Percentiles rank a stretch among this genome's conserved stretches.
phyloP scores from a whole-genome alignment of 1,140 invertebrate genomes.

The Lineus longissimus region DNA sequence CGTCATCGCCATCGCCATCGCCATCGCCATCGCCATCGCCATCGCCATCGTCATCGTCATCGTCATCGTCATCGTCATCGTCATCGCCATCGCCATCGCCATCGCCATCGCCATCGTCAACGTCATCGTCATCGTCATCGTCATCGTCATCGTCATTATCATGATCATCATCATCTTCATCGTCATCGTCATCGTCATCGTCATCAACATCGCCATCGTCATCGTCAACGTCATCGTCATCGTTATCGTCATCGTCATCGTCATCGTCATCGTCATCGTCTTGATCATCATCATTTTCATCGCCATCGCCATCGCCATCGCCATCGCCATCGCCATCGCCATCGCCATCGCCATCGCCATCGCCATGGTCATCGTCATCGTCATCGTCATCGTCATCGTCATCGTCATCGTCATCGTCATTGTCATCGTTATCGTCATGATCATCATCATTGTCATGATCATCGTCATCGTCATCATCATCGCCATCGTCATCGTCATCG shows the following conservation, averaged over 20 bases:
- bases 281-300: no score
- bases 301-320: not conserved
- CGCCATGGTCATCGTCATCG: not conserved
- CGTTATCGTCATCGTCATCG: not conserved
- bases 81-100: not conserved
- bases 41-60: not conserved
- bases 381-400: not conserved
- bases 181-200: conserved; percentile 1
- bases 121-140: not conserved
- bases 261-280: no score
- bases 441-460: no score
- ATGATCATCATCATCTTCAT: not conserved
- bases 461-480: not conserved
- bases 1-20: not conserved
- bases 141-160: not conserved
- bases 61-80: not conserved
- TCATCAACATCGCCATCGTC: not conserved
- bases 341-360: not conserved
- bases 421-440: no score
- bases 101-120: not conserved
- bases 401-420: no score
- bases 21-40: not conserved
- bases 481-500: conserved; percentile 1
- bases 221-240: not conserved
- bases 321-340: conserved; percentile 1